phyloP scores from a whole-genome alignment of 2,888 invertebrate genomes.

The Luperina nickerlii region DNA sequence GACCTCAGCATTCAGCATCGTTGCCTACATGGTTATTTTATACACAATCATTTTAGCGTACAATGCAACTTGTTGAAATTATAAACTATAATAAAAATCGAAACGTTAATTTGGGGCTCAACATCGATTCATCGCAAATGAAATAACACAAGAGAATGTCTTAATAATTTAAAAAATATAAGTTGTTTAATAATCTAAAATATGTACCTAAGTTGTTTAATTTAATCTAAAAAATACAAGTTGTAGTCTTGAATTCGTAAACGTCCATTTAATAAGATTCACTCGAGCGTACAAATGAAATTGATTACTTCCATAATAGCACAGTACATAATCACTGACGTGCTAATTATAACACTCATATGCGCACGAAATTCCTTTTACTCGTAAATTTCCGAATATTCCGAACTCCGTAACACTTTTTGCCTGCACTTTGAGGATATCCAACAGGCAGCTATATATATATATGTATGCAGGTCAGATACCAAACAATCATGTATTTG shows the following conservation, averaged over 20 bases:
- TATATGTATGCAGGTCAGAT: neutral
- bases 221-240: neutral
- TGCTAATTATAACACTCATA: slow-evolving; percentile 26
- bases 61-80: neutral
- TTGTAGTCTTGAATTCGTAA: slow-evolving; percentile 1
- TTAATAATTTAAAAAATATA: neutral
- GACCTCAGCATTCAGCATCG: slow-evolving; percentile 11
- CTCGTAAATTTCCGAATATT: slow-evolving; percentile 18
- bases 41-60: neutral
- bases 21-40: slow-evolving; percentile 3
- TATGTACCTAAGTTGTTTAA: neutral
- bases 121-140: neutral
- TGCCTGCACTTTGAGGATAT: neutral
- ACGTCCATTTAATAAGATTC: neutral
- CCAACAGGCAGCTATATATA: no score
- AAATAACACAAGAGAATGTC: neutral
- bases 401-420: neutral
- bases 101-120: neutral
- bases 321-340: slow-evolving; percentile 26
- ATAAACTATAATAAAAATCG: neutral
- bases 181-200: no score
- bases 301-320: slow-evolving; percentile 34
- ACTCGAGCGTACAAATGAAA: slow-evolving; percentile 28
- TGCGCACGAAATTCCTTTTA: slow-evolving; percentile 18
- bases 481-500: neutral